Percentiles rank a stretch among this genome's conserved stretches.
These are phyloP conservation scores for Unio delphinus DNA, from an alignment of 2,888 invertebrate species.

Conservation along the genomic window DNA sequence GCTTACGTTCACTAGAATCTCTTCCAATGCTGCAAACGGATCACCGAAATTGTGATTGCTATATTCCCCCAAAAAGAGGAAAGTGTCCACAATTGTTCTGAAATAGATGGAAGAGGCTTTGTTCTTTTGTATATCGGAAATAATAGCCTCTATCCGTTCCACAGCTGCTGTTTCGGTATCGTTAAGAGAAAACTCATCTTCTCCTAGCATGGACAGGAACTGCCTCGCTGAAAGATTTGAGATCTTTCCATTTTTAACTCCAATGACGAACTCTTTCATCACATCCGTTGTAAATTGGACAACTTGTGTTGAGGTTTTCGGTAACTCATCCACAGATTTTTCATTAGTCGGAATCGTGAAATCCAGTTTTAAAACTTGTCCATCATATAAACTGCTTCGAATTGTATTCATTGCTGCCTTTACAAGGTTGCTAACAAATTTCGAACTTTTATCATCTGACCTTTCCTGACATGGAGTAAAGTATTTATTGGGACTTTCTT, in stretches of 20 bases:
- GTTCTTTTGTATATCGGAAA: slow-evolving; percentile 15
- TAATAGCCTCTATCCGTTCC: slow-evolving; percentile 11
- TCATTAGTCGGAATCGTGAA: too few relatives aligned
- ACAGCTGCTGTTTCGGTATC: slow-evolving; percentile 23
- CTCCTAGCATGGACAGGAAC: slow-evolving; percentile 21
- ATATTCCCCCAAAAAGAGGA: slow-evolving; percentile 9
- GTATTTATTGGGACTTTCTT: slow-evolving; percentile 19
- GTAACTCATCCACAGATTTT: neutral
- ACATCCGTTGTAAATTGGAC: slow-evolving; percentile 27
- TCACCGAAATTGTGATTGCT: slow-evolving; percentile 16
- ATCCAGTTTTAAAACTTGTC: too few relatives aligned
- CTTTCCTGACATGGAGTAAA: slow-evolving; percentile 20
- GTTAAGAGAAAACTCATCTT: slow-evolving; percentile 16
- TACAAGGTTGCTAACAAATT: slow-evolving; percentile 22
- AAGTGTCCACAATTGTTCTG: slow-evolving; percentile 25
- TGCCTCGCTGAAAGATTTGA: slow-evolving; percentile 34
- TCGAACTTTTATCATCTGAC: slow-evolving; percentile 6
- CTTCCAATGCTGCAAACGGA: slow-evolving; percentile 32
- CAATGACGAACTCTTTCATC: slow-evolving; percentile 14
- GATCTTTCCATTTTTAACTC: slow-evolving; percentile 21
- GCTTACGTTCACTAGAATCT: slow-evolving; percentile 33
- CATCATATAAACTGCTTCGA: neutral
- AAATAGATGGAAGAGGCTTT: slow-evolving; percentile 18
- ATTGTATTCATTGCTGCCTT: slow-evolving; percentile 34
- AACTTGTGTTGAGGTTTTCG: slow-evolving; percentile 1